A percentile compares a stretch with the other conserved stretches of the same genome.
Conservation (phyloP, 1,140 invertebrate species). For the Brachionus rubens region DNA sequence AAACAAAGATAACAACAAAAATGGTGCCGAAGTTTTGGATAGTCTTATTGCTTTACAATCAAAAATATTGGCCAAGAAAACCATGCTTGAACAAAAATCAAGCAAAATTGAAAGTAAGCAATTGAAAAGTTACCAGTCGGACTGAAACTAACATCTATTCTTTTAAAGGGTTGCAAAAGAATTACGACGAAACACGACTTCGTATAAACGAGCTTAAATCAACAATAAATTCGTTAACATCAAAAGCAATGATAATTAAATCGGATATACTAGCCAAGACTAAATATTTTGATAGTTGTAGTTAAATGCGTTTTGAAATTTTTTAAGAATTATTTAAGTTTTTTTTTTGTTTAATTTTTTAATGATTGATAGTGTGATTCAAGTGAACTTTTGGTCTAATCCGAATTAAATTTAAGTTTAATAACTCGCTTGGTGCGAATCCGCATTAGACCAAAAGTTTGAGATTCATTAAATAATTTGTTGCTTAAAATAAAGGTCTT, state of each 20-base stretch:
- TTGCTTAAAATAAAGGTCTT: too few relatives aligned
- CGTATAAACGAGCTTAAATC: slow-evolving; percentile 12
- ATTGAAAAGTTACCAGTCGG: too few relatives aligned
- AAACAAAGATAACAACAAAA: slow-evolving; percentile 36
- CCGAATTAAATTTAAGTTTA: too few relatives aligned
- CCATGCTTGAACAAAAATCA: slow-evolving; percentile 29
- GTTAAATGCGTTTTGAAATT: not conserved
- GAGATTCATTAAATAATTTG: too few relatives aligned
- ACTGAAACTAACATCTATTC: too few relatives aligned
- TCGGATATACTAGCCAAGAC: slow-evolving; percentile 26
- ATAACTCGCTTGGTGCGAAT: too few relatives aligned
- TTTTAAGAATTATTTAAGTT: too few relatives aligned
- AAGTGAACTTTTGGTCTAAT: too few relatives aligned
- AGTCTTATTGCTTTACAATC: slow-evolving; percentile 18
- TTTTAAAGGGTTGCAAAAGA: slow-evolving; percentile 24
- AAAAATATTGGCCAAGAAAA: slow-evolving; percentile 21
- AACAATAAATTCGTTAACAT: slow-evolving; percentile 24
- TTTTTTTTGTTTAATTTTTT: too few relatives aligned
- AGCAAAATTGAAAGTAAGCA: slow-evolving; percentile 28
- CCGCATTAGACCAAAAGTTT: too few relatives aligned
- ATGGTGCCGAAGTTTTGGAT: slow-evolving; percentile 38
- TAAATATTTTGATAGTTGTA: slow-evolving; percentile 43
- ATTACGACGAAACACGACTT: slow-evolving; percentile 2
- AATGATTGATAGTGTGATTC: too few relatives aligned
- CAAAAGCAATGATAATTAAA: slow-evolving; percentile 31